phyloP scores from a whole-genome alignment of 2,113 vertebrate species.

The Todiramphus saurophagus region DNA sequence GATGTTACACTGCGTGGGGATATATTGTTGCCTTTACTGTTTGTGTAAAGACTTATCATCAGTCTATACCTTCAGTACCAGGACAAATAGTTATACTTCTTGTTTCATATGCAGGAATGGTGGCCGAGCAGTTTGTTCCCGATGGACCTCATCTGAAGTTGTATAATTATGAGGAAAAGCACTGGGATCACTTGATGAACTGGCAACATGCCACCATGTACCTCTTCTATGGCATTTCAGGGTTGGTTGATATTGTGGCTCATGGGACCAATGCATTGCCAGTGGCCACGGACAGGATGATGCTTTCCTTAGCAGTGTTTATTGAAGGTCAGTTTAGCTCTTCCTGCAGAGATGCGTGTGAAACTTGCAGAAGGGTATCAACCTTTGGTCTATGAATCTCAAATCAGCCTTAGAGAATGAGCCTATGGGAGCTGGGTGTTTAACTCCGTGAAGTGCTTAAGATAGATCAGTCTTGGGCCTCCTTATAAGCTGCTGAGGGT shows the following conservation, averaged over 20 bases:
- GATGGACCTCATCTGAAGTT: conserved; percentile 83
- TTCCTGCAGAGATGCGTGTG: neutral
- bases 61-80: neutral
- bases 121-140: conserved; percentile 84
- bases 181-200: conserved; percentile 84
- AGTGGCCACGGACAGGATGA: conserved; percentile 81
- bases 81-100: neutral
- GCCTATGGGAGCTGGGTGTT: neutral
- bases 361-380: neutral
- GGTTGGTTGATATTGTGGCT: conserved; percentile 79
- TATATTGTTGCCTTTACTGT: neutral
- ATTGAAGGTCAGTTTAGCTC: conserved; percentile 81
- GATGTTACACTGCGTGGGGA: accelerated
- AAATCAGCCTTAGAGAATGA: neutral
- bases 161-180: conserved; percentile 82
- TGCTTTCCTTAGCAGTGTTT: conserved; percentile 88
- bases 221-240: conserved; percentile 88
- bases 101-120: conserved; percentile 79
- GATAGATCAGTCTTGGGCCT: neutral
- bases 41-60: neutral
- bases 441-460: neutral
- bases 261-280: conserved; percentile 80
- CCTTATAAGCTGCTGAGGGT: neutral
- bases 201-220: conserved; percentile 98
- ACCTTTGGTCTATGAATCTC: neutral